phyloP scores from a whole-genome alignment of 2,888 invertebrate species.

The Eupithecia dodoneata region DNA sequence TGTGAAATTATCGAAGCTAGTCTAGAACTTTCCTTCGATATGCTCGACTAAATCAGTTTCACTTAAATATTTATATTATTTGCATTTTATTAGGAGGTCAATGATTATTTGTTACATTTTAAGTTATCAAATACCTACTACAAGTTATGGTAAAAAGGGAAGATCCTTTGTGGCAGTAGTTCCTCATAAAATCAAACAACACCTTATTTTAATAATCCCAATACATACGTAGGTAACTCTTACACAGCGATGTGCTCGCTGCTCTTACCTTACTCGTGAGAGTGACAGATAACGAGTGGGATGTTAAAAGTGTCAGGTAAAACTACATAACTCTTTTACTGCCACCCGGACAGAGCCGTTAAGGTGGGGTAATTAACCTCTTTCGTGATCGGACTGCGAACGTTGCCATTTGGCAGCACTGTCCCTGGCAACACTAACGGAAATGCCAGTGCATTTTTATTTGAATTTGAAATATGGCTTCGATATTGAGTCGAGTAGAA shows the following conservation, averaged over 20 bases:
- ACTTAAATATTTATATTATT: neutral
- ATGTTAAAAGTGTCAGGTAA: constrained; percentile 1
- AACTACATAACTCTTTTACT: constrained; percentile 6
- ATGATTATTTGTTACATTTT: neutral
- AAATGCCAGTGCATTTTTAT: constrained; percentile 34
- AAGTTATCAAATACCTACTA: neutral
- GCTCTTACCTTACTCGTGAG: neutral
- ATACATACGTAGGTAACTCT: neutral
- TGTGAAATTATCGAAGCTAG: no score
- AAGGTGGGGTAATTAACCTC: constrained; percentile 49
- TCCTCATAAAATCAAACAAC: neutral
- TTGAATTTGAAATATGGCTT: constrained; percentile 16
- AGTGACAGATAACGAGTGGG: constrained; percentile 2
- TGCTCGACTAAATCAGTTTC: neutral
- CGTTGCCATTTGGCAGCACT: constrained; percentile 42
- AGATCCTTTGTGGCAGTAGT: neutral
- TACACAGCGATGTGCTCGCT: no score
- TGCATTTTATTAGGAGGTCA: neutral
- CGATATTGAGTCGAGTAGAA: constrained; percentile 13
- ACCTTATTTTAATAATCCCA: neutral
- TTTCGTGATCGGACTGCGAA: constrained; percentile 44
- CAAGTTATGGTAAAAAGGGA: neutral
- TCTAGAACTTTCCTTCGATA: no score
- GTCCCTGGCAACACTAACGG: constrained; percentile 26
- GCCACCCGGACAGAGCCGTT: constrained; percentile 25